Conservation (phyloP, 2,888 invertebrate genomes). For the Agrotis ipsilon region DNA sequence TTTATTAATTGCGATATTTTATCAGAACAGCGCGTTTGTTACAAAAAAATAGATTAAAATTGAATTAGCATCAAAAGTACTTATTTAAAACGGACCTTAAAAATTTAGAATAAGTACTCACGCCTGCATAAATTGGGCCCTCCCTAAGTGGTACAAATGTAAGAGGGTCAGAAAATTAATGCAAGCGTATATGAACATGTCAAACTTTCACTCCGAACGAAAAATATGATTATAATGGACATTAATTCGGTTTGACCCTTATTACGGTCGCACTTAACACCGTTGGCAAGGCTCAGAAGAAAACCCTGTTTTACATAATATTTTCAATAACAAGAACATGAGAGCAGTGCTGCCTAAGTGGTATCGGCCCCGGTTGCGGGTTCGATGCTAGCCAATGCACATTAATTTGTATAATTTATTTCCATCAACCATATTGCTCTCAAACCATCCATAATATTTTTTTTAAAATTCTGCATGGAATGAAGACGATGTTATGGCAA, state of each 20-base stretch:
- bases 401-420: no score
- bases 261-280: slow-evolving; percentile 11
- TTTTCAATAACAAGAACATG: slow-evolving; percentile 1
- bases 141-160: slow-evolving; percentile 17
- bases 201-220: slow-evolving; percentile 6
- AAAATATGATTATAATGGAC: slow-evolving; percentile 32
- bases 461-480: no score
- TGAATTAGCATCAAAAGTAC: not conserved
- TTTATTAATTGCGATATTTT: not conserved
- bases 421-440: no score
- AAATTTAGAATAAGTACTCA: not conserved
- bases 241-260: slow-evolving; percentile 24
- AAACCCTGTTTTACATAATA: not conserved
- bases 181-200: slow-evolving; percentile 5
- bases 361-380: no score
- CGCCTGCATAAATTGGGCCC: slow-evolving; percentile 25
- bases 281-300: not conserved
- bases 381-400: no score
- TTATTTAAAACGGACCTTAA: not conserved
- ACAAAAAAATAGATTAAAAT: not conserved
- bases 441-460: no score
- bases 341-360: no score
- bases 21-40: not conserved
- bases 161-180: slow-evolving; percentile 39
- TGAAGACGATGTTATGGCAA: no score